Percentiles rank a stretch among this genome's conserved stretches.
These are phyloP conservation scores for Abramis brama DNA, from an alignment of 2,113 vertebrate species.

Conservation along the genomic window DNA sequence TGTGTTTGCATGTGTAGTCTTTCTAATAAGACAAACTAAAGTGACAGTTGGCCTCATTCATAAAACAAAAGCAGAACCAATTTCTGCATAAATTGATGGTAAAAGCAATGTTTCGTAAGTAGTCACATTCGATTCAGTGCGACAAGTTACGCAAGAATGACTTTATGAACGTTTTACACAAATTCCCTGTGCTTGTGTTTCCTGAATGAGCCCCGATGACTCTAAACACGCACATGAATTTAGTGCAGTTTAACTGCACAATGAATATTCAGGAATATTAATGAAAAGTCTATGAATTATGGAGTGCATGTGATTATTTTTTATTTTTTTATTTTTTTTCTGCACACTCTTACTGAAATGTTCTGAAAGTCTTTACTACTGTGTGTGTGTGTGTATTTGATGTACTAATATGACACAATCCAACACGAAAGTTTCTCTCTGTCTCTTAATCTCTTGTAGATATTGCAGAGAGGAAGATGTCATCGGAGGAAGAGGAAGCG, in stretches of 20 bases:
- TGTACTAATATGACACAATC: not conserved
- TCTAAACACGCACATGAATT: not conserved
- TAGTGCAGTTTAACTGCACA: not conserved
- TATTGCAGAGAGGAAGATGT: conserved; percentile 87
- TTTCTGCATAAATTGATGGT: not conserved
- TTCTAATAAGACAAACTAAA: not conserved
- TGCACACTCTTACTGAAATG: not conserved
- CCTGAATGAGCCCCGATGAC: not conserved
- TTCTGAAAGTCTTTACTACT: not conserved
- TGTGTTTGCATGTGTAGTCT: conserved; percentile 16
- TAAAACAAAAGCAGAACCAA: conserved; percentile 17
- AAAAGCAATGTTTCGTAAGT: not conserved
- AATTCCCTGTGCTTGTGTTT: conserved; percentile 18
- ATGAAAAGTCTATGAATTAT: too few species aligned
- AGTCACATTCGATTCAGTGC: conserved; percentile 7
- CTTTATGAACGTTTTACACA: not conserved
- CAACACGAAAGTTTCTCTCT: not conserved
- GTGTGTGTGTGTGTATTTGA: not conserved
- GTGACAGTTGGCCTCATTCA: not conserved
- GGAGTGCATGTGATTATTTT: too few species aligned
- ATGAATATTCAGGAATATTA: not conserved
- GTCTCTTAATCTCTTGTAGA: conserved; percentile 76
- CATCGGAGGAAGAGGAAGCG: conserved; percentile 91
- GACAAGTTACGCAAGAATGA: conserved; percentile 16
- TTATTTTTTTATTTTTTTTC: too few species aligned